Percentiles rank a stretch among this genome's conserved stretches.
phyloP scores from a whole-genome alignment of 1,140 invertebrate genomes.

The Heterodera schachtii region DNA sequence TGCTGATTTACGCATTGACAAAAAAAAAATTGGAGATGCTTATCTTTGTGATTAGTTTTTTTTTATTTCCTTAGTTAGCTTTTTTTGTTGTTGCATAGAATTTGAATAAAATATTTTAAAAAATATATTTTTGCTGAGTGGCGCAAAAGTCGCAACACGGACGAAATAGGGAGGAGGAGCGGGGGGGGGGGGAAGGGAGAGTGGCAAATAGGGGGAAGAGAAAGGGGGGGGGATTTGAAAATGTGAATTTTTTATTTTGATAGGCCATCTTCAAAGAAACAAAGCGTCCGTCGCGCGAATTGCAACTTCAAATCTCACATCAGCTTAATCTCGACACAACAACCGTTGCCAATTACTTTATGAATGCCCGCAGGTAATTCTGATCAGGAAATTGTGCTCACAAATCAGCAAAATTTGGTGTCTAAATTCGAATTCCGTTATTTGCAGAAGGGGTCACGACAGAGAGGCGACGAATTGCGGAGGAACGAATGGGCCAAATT shows the following conservation, averaged over 20 bases:
- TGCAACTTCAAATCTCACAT: constrained; percentile 98
- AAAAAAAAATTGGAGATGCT: too few species aligned
- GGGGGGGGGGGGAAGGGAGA: constrained; percentile 72
- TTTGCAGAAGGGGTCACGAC: constrained; percentile 4
- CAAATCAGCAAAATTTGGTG: too few species aligned
- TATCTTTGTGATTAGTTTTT: too few species aligned
- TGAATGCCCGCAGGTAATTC: constrained; percentile 85
- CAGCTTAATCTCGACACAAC: constrained; percentile 95
- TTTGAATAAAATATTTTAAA: too few species aligned
- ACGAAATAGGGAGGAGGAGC: too few species aligned
- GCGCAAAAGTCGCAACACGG: too few species aligned
- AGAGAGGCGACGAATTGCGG: background rate
- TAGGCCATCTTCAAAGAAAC: constrained; percentile 81
- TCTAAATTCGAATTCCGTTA: background rate
- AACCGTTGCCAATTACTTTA: constrained; percentile 99
- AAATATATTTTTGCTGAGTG: too few species aligned
- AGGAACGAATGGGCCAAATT: background rate
- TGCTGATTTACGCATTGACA: too few species aligned
- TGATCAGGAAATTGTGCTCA: too few species aligned
- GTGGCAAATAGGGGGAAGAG: too few species aligned
- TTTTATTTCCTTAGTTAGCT: too few species aligned
- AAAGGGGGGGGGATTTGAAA: background rate
- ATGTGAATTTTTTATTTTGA: constrained; percentile 27
- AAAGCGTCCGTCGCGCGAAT: constrained; percentile 98
- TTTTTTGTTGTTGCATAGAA: too few species aligned